phyloP scores from a whole-genome alignment of 2,113 vertebrate genomes.

The Corvus moneduloides region DNA sequence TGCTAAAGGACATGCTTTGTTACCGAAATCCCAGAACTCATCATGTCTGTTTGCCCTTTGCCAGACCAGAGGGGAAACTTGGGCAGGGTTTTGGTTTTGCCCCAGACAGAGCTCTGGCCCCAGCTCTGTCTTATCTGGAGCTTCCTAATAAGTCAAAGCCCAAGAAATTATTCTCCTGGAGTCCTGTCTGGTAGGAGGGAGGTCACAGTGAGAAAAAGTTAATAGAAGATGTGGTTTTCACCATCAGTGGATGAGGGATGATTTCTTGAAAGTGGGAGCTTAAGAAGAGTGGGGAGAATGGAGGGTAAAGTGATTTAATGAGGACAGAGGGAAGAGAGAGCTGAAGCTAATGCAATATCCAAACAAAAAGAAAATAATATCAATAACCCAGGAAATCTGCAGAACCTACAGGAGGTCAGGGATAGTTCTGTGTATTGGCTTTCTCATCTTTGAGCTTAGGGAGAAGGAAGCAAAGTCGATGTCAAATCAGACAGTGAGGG shows the following conservation, averaged over 20 bases:
- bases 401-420: neutral
- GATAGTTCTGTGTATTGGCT: neutral
- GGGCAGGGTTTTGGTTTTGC: neutral
- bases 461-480: neutral
- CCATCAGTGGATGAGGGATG: neutral
- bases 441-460: neutral
- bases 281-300: neutral
- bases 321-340: neutral
- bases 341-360: neutral
- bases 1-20: rapidly evolving
- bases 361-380: neutral
- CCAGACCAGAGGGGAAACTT: neutral
- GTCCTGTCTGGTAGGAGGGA: neutral
- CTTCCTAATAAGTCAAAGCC: neutral
- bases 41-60: neutral
- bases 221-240: neutral
- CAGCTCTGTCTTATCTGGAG: neutral
- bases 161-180: neutral
- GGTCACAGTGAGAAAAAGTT: neutral
- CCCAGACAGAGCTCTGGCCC: neutral
- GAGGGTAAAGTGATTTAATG: neutral
- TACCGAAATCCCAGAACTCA: neutral
- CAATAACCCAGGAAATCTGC: neutral
- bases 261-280: neutral
- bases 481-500: neutral